Conservation (phyloP, 2,113 vertebrate species). For the Physeter macrocephalus region DNA sequence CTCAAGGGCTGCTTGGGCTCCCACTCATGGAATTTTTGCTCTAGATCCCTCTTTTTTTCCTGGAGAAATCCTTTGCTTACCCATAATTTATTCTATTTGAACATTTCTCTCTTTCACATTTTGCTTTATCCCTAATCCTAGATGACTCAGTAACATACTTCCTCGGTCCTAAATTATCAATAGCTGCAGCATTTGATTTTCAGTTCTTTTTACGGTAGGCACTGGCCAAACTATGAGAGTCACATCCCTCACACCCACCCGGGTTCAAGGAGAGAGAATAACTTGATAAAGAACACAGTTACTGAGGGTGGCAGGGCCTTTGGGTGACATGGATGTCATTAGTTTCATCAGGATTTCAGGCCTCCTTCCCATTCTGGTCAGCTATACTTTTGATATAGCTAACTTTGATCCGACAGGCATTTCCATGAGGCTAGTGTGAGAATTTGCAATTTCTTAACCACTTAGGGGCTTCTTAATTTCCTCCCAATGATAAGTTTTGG, state of each 20-base stretch:
- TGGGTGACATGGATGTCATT: not conserved
- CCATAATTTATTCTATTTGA: not conserved
- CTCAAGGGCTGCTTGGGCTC: not conserved
- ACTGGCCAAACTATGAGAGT: not conserved
- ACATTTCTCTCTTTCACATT: not conserved
- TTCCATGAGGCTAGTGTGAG: not conserved
- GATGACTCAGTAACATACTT: not conserved
- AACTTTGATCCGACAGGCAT: not conserved
- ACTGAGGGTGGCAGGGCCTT: not conserved
- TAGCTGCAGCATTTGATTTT: not conserved
- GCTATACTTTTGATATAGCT: not conserved
- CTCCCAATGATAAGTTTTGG: not conserved
- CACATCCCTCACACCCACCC: rapidly evolving
- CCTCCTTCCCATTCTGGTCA: not conserved
- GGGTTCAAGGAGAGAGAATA: not conserved
- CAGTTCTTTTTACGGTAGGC: not conserved
- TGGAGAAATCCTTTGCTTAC: not conserved
- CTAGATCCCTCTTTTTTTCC: not conserved
- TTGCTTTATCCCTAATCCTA: not conserved
- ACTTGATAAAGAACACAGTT: not conserved
- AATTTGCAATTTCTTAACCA: not conserved
- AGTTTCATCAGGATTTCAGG: not conserved
- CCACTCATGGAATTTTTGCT: not conserved
- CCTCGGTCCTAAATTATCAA: not conserved
- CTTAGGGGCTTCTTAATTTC: not conserved